phyloP scores from a whole-genome alignment of 2,797 vertebrate genomes.

The Pseudomugil tenellus region DNA sequence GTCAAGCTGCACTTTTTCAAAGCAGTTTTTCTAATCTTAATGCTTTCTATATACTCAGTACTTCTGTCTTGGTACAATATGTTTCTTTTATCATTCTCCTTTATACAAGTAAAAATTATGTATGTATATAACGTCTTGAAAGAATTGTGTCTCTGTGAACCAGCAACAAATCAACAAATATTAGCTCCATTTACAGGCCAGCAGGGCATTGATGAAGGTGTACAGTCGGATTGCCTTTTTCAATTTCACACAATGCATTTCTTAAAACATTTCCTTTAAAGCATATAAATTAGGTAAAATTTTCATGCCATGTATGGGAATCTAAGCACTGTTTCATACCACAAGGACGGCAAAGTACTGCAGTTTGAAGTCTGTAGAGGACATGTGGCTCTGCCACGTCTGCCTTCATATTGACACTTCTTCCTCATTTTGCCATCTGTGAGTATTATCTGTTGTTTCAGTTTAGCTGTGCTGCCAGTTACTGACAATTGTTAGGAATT shows the following conservation, averaged over 20 bases:
- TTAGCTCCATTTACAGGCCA: slow-evolving; percentile 40
- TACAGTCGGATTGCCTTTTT: slow-evolving; percentile 56
- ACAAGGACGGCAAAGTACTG: slow-evolving; percentile 1
- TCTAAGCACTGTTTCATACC: slow-evolving; percentile 26
- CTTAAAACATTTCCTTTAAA: slow-evolving; percentile 57
- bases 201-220: slow-evolving; percentile 47
- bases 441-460: slow-evolving; percentile 17
- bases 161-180: slow-evolving; percentile 43
- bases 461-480: neutral
- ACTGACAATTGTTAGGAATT: slow-evolving; percentile 2
- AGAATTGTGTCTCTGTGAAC: slow-evolving; percentile 17
- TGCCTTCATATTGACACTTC: slow-evolving; percentile 1
- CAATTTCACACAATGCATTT: slow-evolving; percentile 61
- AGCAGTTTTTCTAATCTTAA: slow-evolving; percentile 62
- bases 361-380: slow-evolving; percentile 13
- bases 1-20: slow-evolving; percentile 59
- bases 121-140: neutral
- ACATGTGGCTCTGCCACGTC: slow-evolving; percentile 6
- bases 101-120: neutral
- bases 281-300: slow-evolving; percentile 40
- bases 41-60: slow-evolving; percentile 46
- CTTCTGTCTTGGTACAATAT: neutral
- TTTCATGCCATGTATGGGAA: slow-evolving; percentile 12
- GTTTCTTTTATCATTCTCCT: neutral
- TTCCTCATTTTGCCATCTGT: slow-evolving; percentile 25